A percentile compares a stretch with the other conserved stretches of the same genome.
Evolutionary conservation across 2,113 vertebrate species (phyloP).

Genomic region (Athene noctua): DNA sequence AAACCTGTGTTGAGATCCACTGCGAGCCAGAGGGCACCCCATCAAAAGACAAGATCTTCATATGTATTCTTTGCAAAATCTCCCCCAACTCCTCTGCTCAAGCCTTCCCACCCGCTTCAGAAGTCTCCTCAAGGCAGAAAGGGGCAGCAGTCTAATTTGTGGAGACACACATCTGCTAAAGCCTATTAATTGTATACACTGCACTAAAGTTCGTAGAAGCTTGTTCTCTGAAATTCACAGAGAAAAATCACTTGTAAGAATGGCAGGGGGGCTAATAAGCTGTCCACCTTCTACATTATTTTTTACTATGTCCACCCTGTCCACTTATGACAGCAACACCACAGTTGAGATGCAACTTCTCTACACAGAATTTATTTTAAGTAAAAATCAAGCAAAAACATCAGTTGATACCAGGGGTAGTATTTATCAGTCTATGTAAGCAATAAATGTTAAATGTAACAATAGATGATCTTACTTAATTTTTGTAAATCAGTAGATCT

Average conservation of each 20-base stretch:
- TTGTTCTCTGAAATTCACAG: background rate
- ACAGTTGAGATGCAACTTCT: background rate
- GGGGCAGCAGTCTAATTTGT: background rate
- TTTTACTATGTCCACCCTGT: background rate
- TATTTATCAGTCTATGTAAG: background rate
- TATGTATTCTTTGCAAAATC: fast-evolving
- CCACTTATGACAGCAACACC: background rate
- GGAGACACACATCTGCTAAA: background rate
- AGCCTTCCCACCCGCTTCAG: background rate
- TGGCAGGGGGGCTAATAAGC: background rate
- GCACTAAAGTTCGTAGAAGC: fast-evolving
- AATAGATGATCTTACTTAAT: background rate
- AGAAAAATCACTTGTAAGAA: background rate
- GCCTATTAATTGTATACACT: background rate
- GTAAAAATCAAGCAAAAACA: background rate
- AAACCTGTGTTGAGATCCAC: fast-evolving
- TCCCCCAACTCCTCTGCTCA: fast-evolving
- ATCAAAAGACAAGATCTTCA: fast-evolving
- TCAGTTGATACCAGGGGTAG: background rate
- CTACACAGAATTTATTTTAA: background rate
- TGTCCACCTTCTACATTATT: background rate
- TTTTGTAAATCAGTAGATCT: background rate
- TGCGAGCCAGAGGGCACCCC: background rate
- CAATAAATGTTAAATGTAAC: background rate
- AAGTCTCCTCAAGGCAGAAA: background rate